Base-by-base conservation (phyloP, 2,113 vertebrate genomes). In the Elephas maximus region DNA sequence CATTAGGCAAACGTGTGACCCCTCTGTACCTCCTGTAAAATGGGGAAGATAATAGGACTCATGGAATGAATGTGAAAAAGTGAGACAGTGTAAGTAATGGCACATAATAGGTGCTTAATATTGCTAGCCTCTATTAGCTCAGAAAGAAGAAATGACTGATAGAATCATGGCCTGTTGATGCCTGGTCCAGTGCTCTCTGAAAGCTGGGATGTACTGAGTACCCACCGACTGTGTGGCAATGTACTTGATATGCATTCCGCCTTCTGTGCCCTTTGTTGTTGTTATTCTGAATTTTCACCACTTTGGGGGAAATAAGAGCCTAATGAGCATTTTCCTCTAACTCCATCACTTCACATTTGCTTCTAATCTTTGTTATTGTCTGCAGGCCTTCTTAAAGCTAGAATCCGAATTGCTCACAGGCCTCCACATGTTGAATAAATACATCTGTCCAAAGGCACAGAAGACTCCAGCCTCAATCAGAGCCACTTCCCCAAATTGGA, bases 361-460 rank as follows among this genome's bases (percentile, higher is more conserved):
- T 94, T 96, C 77, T 92, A 95, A 95, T 96, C 79, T 96, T 96
- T 94, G 48, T 83, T 93, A 93, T 86, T 96, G 74, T 92, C 88
- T 97, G 5, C 41, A 84, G 90, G 63, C 60, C 78, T 93, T 93
- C 57, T 85, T 96, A 86, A 91, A 69, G 65, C 88, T 88, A 86
- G 78, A 80, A 80, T 96, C 62, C n/a, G 28, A 94, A 96, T 94
- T 96, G 62, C 82, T 73, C 69, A 81, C 48, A 76, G 78, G 51
- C 81, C 77, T 94, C 67, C 24, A 92, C 14, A 41, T 91, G 48
- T 96, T 97, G 82, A 97, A 92, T 96, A 81, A 92, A 96, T 89
- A 86, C 60, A 97, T 96, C 88, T 95, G 65, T 95, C 95, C 74
- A 93, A 85, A 96, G 95, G 87, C 71, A 77, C 18, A 57, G 71